Conservation (phyloP, 2,888 invertebrate genomes). For the Eupithecia exiguata region DNA sequence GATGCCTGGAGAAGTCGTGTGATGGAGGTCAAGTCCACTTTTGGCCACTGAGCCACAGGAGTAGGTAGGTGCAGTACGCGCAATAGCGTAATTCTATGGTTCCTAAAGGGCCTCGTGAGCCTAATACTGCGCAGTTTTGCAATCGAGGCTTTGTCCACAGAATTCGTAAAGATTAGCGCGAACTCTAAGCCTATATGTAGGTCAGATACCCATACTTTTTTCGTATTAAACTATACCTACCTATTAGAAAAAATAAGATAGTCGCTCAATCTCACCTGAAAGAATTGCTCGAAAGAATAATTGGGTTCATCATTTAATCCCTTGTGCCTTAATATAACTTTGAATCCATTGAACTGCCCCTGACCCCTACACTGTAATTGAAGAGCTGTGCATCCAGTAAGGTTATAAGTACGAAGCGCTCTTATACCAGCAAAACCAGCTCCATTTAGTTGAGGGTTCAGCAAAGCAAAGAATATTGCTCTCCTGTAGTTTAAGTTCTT, state of each 20-base stretch:
- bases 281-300: conserved; percentile 85
- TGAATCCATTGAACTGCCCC: conserved; percentile 84
- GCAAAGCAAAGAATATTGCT: conserved; percentile 85
- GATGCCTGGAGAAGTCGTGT: neutral
- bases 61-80: neutral
- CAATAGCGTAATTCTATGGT: no score
- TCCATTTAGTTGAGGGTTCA: conserved; percentile 87
- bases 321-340: conserved; percentile 85
- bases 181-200: no score
- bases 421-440: conserved; percentile 87
- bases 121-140: no score
- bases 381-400: conserved; percentile 76
- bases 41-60: neutral
- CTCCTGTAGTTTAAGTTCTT: conserved; percentile 84
- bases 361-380: conserved; percentile 84
- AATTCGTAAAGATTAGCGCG: no score
- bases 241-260: neutral
- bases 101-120: no score
- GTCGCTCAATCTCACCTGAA: conserved; percentile 69
- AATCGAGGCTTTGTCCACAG: no score
- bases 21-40: neutral
- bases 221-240: neutral
- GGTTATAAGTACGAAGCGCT: conserved; percentile 75
- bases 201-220: no score
- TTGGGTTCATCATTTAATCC: conserved; percentile 82